Evolutionary conservation across 53 echinoderm and acorn worm species (phyloP).

Genomic region (Patiria pectinifera): DNA sequence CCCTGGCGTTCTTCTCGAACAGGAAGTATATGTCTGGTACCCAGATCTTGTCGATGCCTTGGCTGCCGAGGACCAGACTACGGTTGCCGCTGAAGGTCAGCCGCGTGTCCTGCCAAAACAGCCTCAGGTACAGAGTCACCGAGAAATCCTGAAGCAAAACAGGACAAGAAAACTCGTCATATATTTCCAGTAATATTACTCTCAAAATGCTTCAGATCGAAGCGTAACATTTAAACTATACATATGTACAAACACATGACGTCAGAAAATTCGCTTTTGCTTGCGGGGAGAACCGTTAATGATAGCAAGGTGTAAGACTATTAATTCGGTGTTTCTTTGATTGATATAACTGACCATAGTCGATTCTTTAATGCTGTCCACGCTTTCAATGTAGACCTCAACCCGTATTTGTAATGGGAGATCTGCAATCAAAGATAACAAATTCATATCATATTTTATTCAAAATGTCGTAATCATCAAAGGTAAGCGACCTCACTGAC

Average conservation of each 20-base stretch:
- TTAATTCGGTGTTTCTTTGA: not conserved
- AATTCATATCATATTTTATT: not conserved
- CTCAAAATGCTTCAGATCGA: too few relatives aligned
- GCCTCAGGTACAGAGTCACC: conserved; percentile 70
- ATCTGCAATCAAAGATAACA: conserved; percentile 24
- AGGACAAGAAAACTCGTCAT: not conserved
- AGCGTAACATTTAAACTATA: not conserved
- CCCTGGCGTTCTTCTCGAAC: conserved; percentile 66
- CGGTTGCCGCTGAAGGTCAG: conserved; percentile 56
- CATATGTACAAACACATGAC: not conserved
- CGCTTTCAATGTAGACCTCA: conserved; percentile 49
- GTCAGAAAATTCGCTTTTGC: too few relatives aligned
- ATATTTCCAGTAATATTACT: not conserved
- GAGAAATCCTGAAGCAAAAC: conserved; percentile 63
- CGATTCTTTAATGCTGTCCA: conserved; percentile 53
- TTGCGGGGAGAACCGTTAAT: too few relatives aligned
- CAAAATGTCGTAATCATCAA: not conserved
- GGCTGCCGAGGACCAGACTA: conserved; percentile 46
- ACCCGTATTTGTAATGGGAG: conserved; percentile 27
- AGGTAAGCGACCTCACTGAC: not conserved
- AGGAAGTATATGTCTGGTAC: conserved; percentile 77
- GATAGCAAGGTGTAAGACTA: too few relatives aligned
- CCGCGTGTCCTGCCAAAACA: conserved; percentile 69
- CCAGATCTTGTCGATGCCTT: conserved; percentile 62
- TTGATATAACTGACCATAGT: conserved; percentile 53